Evolutionary conservation across 2,113 vertebrate genomes (phyloP).

Genomic region (Dipodomys merriami): DNA sequence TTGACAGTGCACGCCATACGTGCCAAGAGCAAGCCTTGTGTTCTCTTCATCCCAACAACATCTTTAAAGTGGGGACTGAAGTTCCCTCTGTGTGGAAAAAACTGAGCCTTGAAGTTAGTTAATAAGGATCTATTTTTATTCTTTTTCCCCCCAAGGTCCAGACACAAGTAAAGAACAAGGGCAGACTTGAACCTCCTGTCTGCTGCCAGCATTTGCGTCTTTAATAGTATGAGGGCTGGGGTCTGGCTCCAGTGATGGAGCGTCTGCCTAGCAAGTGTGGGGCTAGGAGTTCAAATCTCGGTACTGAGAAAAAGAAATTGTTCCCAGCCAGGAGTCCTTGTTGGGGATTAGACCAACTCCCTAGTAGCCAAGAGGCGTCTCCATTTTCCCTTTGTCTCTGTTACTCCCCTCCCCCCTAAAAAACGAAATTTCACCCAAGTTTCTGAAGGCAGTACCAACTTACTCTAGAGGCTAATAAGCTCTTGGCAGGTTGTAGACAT

Average conservation of each 20-base stretch:
- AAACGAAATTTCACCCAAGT: background rate
- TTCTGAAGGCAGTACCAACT: background rate
- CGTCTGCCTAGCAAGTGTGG: too few relatives aligned
- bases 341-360: too few relatives aligned
- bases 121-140: background rate
- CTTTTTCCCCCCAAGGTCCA: background rate
- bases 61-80: background rate
- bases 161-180: background rate
- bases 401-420: background rate
- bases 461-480: background rate
- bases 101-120: accelerated
- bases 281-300: too few relatives aligned
- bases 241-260: too few relatives aligned
- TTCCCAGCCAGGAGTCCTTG: too few relatives aligned
- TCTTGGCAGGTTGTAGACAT: background rate
- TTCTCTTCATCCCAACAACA: background rate
- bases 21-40: background rate
- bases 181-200: background rate
- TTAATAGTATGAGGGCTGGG: background rate
- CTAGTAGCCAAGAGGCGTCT: too few relatives aligned
- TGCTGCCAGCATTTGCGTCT: background rate
- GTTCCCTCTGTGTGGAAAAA: background rate
- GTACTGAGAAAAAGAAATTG: too few relatives aligned
- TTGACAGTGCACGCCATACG: accelerated
- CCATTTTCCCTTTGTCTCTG: too few relatives aligned